Percentiles rank a stretch among this genome's conserved stretches.
These are phyloP conservation scores for Dicranocentrus wangi DNA, from an alignment of 2,888 invertebrate genomes.

Conservation along the genomic window DNA sequence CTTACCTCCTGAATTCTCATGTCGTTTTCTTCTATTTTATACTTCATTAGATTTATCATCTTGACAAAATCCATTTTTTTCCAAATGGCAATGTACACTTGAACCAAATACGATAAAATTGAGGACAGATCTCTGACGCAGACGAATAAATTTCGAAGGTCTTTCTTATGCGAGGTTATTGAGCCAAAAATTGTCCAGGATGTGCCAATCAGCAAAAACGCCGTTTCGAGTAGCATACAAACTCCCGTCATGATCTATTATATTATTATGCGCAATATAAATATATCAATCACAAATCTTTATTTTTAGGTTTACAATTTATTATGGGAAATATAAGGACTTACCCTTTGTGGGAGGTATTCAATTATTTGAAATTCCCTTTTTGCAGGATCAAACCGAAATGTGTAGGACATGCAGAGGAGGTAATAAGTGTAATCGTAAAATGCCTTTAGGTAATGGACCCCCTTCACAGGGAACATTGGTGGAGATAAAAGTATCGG, in stretches of 20 bases:
- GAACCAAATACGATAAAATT: background rate
- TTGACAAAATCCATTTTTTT: background rate
- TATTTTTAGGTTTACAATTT: background rate
- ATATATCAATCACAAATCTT: background rate
- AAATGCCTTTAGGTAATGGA: background rate
- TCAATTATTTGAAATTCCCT: constrained; percentile 23
- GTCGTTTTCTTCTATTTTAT: background rate
- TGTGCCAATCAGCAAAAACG: no score
- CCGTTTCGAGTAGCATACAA: no score
- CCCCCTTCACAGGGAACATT: no score
- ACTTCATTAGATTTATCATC: background rate
- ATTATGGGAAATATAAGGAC: background rate
- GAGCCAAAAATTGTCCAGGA: no score
- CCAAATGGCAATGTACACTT: constrained; percentile 4
- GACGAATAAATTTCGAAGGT: no score
- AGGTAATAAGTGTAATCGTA: background rate
- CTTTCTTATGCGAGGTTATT: constrained; percentile 10
- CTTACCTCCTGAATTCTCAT: background rate
- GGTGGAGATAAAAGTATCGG: no score
- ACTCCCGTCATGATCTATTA: background rate
- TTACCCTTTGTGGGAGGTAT: constrained; percentile 11
- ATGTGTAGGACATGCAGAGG: constrained; percentile 6
- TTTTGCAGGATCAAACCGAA: background rate
- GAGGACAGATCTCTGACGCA: background rate
- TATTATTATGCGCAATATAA: background rate